These are phyloP conservation scores for Rhamphomyia laevipes DNA, from an alignment of 2,888 invertebrate genomes.

Conservation along the genomic window DNA sequence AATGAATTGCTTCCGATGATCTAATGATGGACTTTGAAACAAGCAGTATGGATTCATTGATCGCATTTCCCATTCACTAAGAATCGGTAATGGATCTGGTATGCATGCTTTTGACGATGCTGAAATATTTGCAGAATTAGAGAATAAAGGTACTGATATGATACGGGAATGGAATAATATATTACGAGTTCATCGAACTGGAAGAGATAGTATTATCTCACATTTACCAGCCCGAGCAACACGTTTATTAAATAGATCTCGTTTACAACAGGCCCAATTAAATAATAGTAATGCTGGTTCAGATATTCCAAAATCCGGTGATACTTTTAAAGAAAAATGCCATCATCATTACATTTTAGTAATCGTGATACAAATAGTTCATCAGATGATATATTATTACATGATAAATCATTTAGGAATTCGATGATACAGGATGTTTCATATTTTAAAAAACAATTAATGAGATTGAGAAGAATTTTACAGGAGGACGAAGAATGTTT, in stretches of 20 bases:
- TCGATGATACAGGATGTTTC: constrained; percentile 75
- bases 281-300: constrained; percentile 24
- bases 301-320: constrained; percentile 30
- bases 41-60: constrained; percentile 38
- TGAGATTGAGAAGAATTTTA: constrained; percentile 70
- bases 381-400: constrained; percentile 43
- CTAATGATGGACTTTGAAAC: constrained; percentile 75
- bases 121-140: constrained; percentile 39
- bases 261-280: constrained; percentile 28
- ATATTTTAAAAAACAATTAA: constrained; percentile 72
- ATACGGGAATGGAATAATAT: constrained; percentile 46
- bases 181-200: constrained; percentile 36
- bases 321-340: constrained; percentile 24
- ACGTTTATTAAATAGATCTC: constrained; percentile 35
- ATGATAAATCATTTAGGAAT: constrained; percentile 59
- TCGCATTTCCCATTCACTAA: constrained; percentile 30
- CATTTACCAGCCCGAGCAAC: constrained; percentile 37
- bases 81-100: constrained; percentile 38
- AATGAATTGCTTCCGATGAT: constrained; percentile 76
- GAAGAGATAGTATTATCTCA: constrained; percentile 31
- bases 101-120: constrained; percentile 44
- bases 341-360: constrained; percentile 24
- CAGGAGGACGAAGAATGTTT: constrained; percentile 71
- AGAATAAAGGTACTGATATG: constrained; percentile 40
- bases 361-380: constrained; percentile 30